phyloP scores from a whole-genome alignment of 2,888 invertebrate species.

The Hydropsyche betteni region DNA sequence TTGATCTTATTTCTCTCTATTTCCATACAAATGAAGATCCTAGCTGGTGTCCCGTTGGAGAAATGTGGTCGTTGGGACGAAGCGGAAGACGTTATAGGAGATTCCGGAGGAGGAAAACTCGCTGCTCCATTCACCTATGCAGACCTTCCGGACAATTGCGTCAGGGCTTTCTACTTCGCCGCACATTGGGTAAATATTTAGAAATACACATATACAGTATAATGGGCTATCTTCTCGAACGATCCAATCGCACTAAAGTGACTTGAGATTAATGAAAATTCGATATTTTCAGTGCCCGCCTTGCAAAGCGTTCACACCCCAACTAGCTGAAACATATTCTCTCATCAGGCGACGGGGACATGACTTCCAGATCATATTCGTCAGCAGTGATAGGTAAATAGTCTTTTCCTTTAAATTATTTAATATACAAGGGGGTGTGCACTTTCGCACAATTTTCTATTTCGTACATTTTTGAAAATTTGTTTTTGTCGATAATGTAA shows the following conservation, averaged over 20 bases:
- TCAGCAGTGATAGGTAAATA: slow-evolving; percentile 82
- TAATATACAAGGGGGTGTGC: too few relatives aligned
- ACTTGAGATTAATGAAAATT: too few relatives aligned
- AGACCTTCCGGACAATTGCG: slow-evolving; percentile 68
- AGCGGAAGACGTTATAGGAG: slow-evolving; percentile 52
- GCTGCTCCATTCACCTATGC: slow-evolving; percentile 64
- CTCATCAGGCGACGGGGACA: slow-evolving; percentile 75
- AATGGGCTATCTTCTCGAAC: too few relatives aligned
- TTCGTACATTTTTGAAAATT: too few relatives aligned
- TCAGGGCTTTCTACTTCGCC: slow-evolving; percentile 85
- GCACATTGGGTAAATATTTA: slow-evolving; percentile 82
- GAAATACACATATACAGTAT: background rate
- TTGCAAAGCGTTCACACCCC: slow-evolving; percentile 83
- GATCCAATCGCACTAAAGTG: too few relatives aligned
- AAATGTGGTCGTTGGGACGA: slow-evolving; percentile 50
- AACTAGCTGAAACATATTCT: slow-evolving; percentile 77
- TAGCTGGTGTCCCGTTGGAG: slow-evolving; percentile 64
- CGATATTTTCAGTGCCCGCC: slow-evolving; percentile 78
- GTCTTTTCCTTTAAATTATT: too few relatives aligned
- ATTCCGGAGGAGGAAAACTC: slow-evolving; percentile 8
- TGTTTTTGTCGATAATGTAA: too few relatives aligned
- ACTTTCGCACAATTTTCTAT: too few relatives aligned
- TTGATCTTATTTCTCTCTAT: background rate
- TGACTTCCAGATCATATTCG: slow-evolving; percentile 82
- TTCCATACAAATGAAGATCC: slow-evolving; percentile 54